Evolutionary conservation across 2,797 vertebrate genomes (phyloP).

Genomic region (Protosalanx chinensis): DNA sequence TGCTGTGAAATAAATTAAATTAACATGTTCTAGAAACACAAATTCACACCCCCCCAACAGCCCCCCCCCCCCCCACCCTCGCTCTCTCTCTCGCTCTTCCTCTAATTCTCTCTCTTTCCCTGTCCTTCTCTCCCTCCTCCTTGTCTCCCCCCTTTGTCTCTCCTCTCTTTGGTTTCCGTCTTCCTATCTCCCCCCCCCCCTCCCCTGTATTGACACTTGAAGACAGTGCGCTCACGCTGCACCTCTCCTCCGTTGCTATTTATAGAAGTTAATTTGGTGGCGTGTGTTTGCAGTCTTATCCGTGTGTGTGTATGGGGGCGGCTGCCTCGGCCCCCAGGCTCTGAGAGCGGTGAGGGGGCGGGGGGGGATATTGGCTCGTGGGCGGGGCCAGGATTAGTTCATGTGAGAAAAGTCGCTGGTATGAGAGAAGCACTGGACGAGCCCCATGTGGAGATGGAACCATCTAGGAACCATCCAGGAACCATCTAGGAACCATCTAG

Average conservation of each 20-base stretch:
- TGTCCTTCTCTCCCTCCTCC: background rate
- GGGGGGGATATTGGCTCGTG: slow-evolving; percentile 43
- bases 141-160: background rate
- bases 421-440: slow-evolving; percentile 23
- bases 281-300: slow-evolving; percentile 3
- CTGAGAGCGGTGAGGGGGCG: slow-evolving; percentile 33
- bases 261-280: slow-evolving; percentile 20
- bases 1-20: background rate
- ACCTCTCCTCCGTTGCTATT: slow-evolving; percentile 18
- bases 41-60: too few relatives aligned
- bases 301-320: background rate
- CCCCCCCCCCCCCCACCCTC: background rate
- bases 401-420: slow-evolving; percentile 37
- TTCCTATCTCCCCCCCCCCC: background rate
- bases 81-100: background rate
- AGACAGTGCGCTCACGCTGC: background rate
- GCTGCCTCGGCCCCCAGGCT: background rate
- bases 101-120: background rate
- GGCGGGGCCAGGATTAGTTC: slow-evolving; percentile 45
- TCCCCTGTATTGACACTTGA: background rate
- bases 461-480: too few relatives aligned
- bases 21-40: background rate
- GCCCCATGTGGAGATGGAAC: too few relatives aligned
- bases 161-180: background rate
- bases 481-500: too few relatives aligned